Percentiles rank a stretch among this genome's conserved stretches.
Conservation (phyloP, 37 sponge, comb jelly and placozoan species). For the Corticium candelabrum region DNA sequence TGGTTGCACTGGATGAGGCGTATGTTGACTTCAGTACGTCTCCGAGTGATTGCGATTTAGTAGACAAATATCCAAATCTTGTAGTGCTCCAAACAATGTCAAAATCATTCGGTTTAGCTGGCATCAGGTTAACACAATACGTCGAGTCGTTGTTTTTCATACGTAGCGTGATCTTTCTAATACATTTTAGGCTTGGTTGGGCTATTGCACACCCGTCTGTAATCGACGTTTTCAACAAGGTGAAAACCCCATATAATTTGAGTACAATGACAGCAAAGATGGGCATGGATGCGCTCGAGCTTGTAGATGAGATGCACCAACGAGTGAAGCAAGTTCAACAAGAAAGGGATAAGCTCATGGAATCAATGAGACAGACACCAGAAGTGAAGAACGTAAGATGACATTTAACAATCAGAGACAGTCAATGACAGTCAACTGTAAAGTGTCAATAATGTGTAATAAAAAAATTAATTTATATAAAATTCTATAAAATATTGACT, state of each 20-base stretch:
- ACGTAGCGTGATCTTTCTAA: neutral
- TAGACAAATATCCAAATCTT: constrained; percentile 1
- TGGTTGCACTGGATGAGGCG: neutral
- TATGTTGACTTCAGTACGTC: constrained; percentile 7
- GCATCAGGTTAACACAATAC: neutral
- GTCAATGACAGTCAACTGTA: too few species aligned
- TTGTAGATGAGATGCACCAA: neutral
- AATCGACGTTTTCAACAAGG: neutral
- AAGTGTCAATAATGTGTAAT: too few species aligned
- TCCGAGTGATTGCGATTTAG: neutral
- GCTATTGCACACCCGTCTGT: neutral
- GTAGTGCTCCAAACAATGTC: constrained; percentile 1
- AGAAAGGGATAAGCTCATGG: neutral
- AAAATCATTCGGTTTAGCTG: constrained; percentile 7
- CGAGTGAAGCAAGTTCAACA: neutral
- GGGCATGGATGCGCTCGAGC: neutral
- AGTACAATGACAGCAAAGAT: neutral
- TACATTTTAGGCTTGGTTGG: constrained; percentile 8
- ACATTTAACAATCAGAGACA: too few species aligned
- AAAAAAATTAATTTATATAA: too few species aligned
- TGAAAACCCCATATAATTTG: neutral
- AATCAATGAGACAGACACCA: neutral
- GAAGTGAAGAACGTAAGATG: neutral
- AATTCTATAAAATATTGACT: too few species aligned
- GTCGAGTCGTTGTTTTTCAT: neutral